Conservation (phyloP, 2,797 vertebrate genomes). For the Trematocara caparti region DNA sequence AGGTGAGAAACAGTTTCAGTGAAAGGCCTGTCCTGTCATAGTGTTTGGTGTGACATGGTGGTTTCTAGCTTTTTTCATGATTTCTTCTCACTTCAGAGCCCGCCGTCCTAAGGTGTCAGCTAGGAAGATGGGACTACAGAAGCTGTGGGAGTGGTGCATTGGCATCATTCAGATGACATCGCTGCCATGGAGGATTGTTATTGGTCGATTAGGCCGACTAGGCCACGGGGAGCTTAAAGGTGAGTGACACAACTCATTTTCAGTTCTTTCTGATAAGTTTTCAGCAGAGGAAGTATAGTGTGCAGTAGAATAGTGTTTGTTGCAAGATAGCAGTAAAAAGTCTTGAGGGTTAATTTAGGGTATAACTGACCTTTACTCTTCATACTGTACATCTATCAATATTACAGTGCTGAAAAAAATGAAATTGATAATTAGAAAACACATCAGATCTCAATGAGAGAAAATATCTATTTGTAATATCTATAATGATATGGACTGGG, state of each 20-base stretch:
- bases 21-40: not conserved
- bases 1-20: conserved; percentile 72
- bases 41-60: not conserved
- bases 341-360: not conserved
- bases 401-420: not conserved
- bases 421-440: not conserved
- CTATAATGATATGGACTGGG: not conserved
- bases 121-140: conserved; percentile 93
- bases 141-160: conserved; percentile 96
- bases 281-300: not conserved
- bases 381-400: not conserved
- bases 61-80: not conserved
- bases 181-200: conserved; percentile 95
- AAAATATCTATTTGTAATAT: not conserved
- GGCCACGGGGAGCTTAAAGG: conserved; percentile 97
- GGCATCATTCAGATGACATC: conserved; percentile 97
- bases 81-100: conserved; percentile 68
- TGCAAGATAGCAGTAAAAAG: not conserved
- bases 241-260: conserved; percentile 33
- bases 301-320: not conserved
- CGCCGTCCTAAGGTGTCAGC: conserved; percentile 91
- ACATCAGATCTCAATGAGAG: not conserved
- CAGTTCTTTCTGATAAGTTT: not conserved
- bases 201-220: conserved; percentile 90
- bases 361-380: not conserved